Percentiles rank a stretch among this genome's conserved stretches.
Conservation (phyloP, 2,888 invertebrate genomes). For the Girardia tigrina region DNA sequence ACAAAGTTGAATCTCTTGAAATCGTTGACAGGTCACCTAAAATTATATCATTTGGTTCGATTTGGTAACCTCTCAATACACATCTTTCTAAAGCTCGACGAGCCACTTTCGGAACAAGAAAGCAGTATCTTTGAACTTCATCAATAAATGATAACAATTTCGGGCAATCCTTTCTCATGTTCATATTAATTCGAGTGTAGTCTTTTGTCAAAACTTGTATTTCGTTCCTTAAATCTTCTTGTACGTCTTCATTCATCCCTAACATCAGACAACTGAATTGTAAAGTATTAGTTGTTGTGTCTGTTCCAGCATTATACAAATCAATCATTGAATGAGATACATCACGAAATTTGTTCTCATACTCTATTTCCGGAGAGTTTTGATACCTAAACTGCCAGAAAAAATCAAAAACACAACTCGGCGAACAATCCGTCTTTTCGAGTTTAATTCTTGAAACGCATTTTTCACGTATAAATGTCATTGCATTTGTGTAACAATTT, state of each 20-base stretch:
- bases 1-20: slow-evolving; percentile 30
- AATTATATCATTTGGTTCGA: slow-evolving; percentile 25
- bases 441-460: background rate
- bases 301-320: slow-evolving; percentile 33
- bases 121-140: slow-evolving; percentile 36
- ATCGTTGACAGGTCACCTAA: slow-evolving; percentile 26
- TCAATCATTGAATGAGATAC: slow-evolving; percentile 25
- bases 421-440: background rate
- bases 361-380: background rate
- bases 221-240: slow-evolving; percentile 35
- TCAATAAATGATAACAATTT: slow-evolving; percentile 35
- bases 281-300: slow-evolving; percentile 31
- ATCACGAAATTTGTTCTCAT: background rate
- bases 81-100: background rate
- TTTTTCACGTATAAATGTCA: background rate
- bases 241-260: slow-evolving; percentile 21
- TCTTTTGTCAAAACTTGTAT: slow-evolving; percentile 19
- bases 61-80: background rate
- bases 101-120: slow-evolving; percentile 32
- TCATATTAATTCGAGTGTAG: background rate
- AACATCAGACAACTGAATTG: slow-evolving; percentile 30
- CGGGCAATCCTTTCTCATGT: slow-evolving; percentile 27
- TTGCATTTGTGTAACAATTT: background rate
- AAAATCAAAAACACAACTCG: slow-evolving; percentile 11
- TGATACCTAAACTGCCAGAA: background rate